Percentiles rank a stretch among this genome's conserved stretches.
Conservation (phyloP, 2,797 vertebrate species). For the Hoplostethus mediterraneus region DNA sequence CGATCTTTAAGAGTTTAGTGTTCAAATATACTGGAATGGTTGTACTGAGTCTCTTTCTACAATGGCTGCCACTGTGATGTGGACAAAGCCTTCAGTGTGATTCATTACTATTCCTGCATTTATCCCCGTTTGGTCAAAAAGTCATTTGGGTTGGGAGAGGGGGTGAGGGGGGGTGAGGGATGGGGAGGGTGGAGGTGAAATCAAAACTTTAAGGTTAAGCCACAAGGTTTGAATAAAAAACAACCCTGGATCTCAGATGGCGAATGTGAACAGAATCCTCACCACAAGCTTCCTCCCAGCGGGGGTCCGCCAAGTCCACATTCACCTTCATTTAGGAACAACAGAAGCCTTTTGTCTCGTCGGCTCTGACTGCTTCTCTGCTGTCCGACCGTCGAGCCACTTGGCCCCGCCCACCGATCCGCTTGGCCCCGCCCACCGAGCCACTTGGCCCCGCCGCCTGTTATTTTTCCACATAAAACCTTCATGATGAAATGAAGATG, state of each 20-base stretch:
- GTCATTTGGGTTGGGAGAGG: conserved; percentile 6
- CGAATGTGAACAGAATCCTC: conserved; percentile 65
- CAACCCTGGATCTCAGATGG: conserved; percentile 59
- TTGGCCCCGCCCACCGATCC: conserved; percentile 62
- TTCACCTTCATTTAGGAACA: conserved; percentile 81
- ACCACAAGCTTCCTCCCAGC: conserved; percentile 68
- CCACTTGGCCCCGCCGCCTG: conserved; percentile 31
- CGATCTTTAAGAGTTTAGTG: neutral
- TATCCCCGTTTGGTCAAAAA: conserved; percentile 35
- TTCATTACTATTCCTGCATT: conserved; percentile 33
- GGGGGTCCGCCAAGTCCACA: conserved; percentile 76
- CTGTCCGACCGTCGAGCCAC: conserved; percentile 54
- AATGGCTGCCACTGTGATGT: conserved; percentile 24
- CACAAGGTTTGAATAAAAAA: conserved; percentile 67
- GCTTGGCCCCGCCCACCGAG: neutral
- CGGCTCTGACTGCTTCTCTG: conserved; percentile 26
- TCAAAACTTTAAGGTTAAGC: conserved; percentile 53
- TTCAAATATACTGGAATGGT: neutral
- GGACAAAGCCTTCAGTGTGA: conserved; percentile 29
- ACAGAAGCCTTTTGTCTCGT: conserved; percentile 84
- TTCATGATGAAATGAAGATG: conserved; percentile 77
- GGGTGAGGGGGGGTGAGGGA: conserved; percentile 21
- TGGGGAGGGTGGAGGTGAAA: conserved; percentile 55
- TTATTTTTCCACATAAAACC: conserved; percentile 83
- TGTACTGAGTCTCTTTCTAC: neutral